Evolutionary conservation across 1,140 invertebrate genomes (phyloP), one percentile per base, ranked within the genome.

Genomic region (Calycopis cecrops): DNA sequence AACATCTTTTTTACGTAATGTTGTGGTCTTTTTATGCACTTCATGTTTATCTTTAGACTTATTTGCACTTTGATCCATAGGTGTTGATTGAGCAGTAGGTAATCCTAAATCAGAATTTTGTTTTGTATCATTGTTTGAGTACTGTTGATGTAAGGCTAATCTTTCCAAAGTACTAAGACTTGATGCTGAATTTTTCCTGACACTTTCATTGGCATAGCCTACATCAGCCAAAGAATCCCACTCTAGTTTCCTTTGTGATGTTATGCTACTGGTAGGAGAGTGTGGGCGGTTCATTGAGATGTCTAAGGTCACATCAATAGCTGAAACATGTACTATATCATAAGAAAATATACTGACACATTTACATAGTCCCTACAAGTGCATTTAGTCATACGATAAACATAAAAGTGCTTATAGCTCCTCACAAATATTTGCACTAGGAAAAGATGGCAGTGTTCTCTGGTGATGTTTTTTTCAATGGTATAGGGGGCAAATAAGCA

Each of bases 201-300:
- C 83, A 69, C 84, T 89, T 59, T 82, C 83, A 73, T 92, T 91
- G 17, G 71, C 88, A 79, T 94, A 94, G 4, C 93, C 93, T 37
- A 94, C 93, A 83, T 94, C 93, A 7, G 92, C 93, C 48, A 93
- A 90, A 57, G 91, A 94, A 70, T 94, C 93, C 93, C 93, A 94
- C 81, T 94, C 93, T 3, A 94, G 73, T 59, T 90, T 91, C 7
- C 91, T 86, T 62, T 91, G 89, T 1, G 92, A 93, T 3, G 90
- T 88, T 0, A 92, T 71, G 69, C 92, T 93, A 49, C 91, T 92
- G 34, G 90, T 89, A 10, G 91, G 91, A 7, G 91, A 92, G 10
- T 76, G 62, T n/a, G 71, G 71, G 52, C 78, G 85, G 38, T 79
- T 82, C 10, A 67, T 60, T 48, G 83, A 87, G 33, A 68, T 74